Conservation (phyloP, 2,888 invertebrate species). For the Microctonus hyperodae region DNA sequence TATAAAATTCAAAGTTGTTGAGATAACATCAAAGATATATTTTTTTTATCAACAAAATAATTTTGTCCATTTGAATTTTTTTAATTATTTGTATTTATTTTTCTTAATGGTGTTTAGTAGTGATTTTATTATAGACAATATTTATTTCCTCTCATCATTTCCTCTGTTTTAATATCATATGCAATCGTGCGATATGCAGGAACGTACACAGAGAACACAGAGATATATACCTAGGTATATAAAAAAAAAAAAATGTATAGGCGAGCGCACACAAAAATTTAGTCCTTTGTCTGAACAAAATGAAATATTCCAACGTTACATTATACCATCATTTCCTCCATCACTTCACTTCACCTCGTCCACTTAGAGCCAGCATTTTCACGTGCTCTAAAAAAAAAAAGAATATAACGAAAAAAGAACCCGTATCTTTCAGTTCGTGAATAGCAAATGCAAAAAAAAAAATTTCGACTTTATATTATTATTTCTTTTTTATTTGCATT, state of each 20-base stretch:
- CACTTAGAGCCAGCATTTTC: slow-evolving; percentile 29
- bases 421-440: slow-evolving; percentile 3
- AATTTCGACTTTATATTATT: slow-evolving; percentile 23
- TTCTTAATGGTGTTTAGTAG: too few relatives aligned
- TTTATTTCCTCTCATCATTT: too few relatives aligned
- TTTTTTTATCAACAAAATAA: too few relatives aligned
- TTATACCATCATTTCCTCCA: slow-evolving; percentile 2
- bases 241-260: slow-evolving; percentile 20
- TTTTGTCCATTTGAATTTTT: too few relatives aligned
- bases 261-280: neutral
- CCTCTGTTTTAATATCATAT: too few relatives aligned
- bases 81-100: too few relatives aligned
- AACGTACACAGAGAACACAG: neutral
- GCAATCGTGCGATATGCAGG: neutral
- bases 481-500: slow-evolving; percentile 16
- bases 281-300: slow-evolving; percentile 24
- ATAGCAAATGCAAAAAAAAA: slow-evolving; percentile 24
- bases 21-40: too few relatives aligned
- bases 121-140: too few relatives aligned
- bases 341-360: slow-evolving; percentile 6
- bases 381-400: slow-evolving; percentile 15
- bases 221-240: neutral
- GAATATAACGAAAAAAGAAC: slow-evolving; percentile 2
- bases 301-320: slow-evolving; percentile 24
- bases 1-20: too few relatives aligned